These are phyloP conservation scores for Cairina moschata DNA, from an alignment of 2,113 vertebrate genomes.

Conservation along the genomic window DNA sequence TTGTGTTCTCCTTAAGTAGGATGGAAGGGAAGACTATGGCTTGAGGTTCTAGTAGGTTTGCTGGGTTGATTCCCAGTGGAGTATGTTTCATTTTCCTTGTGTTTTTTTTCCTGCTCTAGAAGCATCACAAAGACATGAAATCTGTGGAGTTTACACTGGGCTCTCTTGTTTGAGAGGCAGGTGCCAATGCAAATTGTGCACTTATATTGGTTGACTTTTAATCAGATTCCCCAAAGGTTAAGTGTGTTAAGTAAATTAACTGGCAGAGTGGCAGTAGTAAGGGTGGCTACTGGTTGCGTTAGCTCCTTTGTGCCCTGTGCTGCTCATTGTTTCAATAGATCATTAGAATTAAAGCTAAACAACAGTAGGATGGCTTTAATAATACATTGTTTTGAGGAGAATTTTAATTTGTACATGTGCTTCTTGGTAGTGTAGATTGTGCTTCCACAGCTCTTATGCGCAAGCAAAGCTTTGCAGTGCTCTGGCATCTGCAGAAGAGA, in stretches of 20 bases:
- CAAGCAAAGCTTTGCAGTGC: not conserved
- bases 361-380: not conserved
- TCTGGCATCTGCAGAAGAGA: not conserved
- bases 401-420: not conserved
- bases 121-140: not conserved
- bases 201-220: not conserved
- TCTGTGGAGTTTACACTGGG: not conserved
- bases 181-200: not conserved
- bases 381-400: not conserved
- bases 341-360: not conserved
- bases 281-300: not conserved
- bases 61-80: accelerated
- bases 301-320: not conserved
- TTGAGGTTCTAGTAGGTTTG: not conserved
- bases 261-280: not conserved
- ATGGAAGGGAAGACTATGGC: not conserved
- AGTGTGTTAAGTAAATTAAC: not conserved
- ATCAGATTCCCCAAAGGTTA: not conserved
- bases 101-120: not conserved
- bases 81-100: not conserved
- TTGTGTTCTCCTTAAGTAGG: not conserved
- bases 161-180: not conserved
- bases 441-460: not conserved
- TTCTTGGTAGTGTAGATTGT: not conserved
- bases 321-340: not conserved